Evolutionary conservation across 2,797 vertebrate genomes (phyloP), one percentile per base, ranked within the genome.

Genomic region (Setipinna tenuifilis): DNA sequence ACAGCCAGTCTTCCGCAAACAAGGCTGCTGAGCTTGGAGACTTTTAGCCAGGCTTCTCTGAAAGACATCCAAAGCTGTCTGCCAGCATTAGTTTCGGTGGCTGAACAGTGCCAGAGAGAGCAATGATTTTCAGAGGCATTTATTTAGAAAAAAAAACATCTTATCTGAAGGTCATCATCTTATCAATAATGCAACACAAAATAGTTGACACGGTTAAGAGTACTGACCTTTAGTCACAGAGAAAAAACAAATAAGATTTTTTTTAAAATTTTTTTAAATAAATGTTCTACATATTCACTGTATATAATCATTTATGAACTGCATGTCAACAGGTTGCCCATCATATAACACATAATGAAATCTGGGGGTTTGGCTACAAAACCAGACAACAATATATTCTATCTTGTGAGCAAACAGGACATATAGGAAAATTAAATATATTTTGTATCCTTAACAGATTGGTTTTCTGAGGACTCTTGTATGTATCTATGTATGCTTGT

Each of bases 41-140:
- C 35, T 78, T 78, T 78, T 31, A 21, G 71, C 19, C 19, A 6
- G 35, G 6, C 31, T 2, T 35, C 71, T 78, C 71, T 6, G 17
- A 82, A 50, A 82, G 44, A 68, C 31, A 62, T 84, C 16, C 31
- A 61, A 57, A 9, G n/a, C 71, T 78, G 85, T 87, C 89, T 78
- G 57, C 86, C 71, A 82, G 78, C 81, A 82, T 92, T 50, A 87
- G 23, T 21, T 68, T 86, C 75, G 86, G 48, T 83, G 81, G 85
- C 25, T 78, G 54, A 91, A 84, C 50, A 80, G 71, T 21, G 31
- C 14, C 71, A 78, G 65, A 90, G 6, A 85, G 86, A 90, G 86
- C 87, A 91, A 88, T 85, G 35, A 85, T 86, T 87, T 92, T 85
- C 58, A 58, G 89, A 90, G 19, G 85, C 84, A 82, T 94, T 92